Conservation (phyloP, 2,888 invertebrate species). For the Pachymerium ferrugineum region DNA sequence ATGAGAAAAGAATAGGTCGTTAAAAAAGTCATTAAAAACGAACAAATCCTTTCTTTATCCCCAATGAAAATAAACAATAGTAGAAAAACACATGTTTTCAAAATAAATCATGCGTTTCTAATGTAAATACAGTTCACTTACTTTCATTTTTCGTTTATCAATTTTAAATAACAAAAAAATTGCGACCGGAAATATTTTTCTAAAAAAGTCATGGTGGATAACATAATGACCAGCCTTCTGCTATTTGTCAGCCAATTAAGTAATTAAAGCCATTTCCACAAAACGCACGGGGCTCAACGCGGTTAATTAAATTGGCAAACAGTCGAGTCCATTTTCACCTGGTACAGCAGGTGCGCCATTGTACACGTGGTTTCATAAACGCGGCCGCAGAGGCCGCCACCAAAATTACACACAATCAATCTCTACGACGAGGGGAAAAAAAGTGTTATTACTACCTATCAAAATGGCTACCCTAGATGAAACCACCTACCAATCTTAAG, state of each 20-base stretch:
- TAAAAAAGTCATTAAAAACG: neutral
- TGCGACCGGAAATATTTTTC: neutral
- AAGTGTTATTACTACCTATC: too few species aligned
- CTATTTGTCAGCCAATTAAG: constrained; percentile 21
- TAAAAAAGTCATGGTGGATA: neutral
- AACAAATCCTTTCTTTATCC: too few species aligned
- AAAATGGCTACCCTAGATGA: too few species aligned
- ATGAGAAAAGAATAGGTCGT: neutral
- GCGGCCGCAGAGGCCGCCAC: constrained; percentile 2
- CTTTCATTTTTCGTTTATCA: neutral
- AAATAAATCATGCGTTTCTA: neutral
- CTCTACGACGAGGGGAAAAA: too few species aligned
- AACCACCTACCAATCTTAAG: too few species aligned
- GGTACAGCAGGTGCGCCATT: neutral
- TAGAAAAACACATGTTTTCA: too few species aligned
- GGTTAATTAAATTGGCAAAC: constrained; percentile 14
- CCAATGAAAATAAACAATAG: too few species aligned
- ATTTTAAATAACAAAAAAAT: neutral
- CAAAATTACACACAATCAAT: neutral
- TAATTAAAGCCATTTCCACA: constrained; percentile 21
- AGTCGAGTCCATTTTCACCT: constrained; percentile 11
- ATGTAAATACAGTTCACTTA: too few species aligned
- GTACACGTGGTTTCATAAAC: neutral
- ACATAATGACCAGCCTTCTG: constrained; percentile 11
- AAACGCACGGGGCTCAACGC: constrained; percentile 13